Percentiles rank a stretch among this genome's conserved stretches.
These are phyloP conservation scores for Pipistrellus kuhlii DNA, from an alignment of 2,797 vertebrate genomes.

Conservation along the genomic window DNA sequence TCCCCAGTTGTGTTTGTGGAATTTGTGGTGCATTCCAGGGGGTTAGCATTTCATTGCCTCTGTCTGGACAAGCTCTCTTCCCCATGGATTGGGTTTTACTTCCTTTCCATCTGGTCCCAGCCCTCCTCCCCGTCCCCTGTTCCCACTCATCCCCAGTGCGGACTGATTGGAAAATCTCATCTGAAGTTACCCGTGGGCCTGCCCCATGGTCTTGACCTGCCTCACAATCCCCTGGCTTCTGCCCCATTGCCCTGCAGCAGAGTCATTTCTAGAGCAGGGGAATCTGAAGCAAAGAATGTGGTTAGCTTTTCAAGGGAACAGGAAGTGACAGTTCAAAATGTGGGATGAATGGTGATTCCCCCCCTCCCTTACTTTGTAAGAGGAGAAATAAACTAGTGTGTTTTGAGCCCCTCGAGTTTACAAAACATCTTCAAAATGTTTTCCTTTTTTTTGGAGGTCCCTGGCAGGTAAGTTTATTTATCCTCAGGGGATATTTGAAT, in stretches of 20 bases:
- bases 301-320: neutral
- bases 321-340: neutral
- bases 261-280: neutral
- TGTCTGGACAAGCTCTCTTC: neutral
- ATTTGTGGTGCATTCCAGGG: neutral
- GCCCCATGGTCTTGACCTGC: neutral
- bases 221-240: neutral
- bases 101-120: neutral
- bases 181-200: neutral
- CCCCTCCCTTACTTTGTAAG: neutral
- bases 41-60: constrained; percentile 3
- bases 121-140: neutral
- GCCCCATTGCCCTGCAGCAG: neutral
- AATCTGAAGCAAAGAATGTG: neutral
- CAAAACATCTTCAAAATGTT: neutral
- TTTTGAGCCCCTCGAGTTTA: neutral
- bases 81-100: neutral
- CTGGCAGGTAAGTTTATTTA: neutral
- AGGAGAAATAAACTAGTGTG: neutral
- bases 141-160: neutral
- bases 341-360: neutral
- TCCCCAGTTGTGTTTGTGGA: neutral
- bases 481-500: neutral
- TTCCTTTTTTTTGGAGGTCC: neutral
- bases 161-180: neutral